phyloP scores from a whole-genome alignment of 1,140 invertebrate species.

The Philaenus spumarius region DNA sequence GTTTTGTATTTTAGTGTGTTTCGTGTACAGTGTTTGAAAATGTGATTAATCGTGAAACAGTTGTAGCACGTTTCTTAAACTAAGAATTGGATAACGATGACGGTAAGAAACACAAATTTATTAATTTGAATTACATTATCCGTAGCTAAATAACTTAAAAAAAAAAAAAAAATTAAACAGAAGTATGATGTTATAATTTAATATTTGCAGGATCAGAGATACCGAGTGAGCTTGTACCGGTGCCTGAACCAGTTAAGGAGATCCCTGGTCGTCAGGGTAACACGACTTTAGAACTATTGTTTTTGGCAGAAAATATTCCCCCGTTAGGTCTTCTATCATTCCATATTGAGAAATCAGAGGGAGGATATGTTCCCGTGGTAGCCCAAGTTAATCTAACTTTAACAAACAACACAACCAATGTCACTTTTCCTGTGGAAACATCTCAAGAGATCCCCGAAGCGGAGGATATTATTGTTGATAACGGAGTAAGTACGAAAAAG shows the following conservation, averaged over 20 bases:
- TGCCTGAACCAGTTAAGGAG: slow-evolving; percentile 34
- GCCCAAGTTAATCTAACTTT: neutral
- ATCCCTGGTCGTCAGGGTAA: slow-evolving; percentile 37
- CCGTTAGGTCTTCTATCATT: slow-evolving; percentile 40
- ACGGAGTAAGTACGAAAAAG: slow-evolving; percentile 19
- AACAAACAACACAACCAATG: neutral
- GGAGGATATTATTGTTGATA: slow-evolving; percentile 21
- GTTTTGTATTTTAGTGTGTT: too few relatives aligned
- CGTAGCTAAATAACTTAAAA: too few relatives aligned
- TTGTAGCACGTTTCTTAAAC: too few relatives aligned
- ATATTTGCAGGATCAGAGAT: slow-evolving; percentile 30
- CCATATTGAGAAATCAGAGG: slow-evolving; percentile 27
- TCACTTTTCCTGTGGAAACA: neutral
- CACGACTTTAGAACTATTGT: slow-evolving; percentile 41
- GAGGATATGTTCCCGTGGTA: neutral
- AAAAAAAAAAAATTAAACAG: too few relatives aligned
- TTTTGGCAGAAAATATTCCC: slow-evolving; percentile 41
- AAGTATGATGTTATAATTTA: too few relatives aligned
- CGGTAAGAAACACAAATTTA: too few relatives aligned
- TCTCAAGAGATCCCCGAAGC: neutral
- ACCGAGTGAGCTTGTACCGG: slow-evolving; percentile 35
- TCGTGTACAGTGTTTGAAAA: too few relatives aligned
- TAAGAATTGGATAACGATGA: too few relatives aligned
- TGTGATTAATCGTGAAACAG: too few relatives aligned
- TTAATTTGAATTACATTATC: too few relatives aligned